phyloP scores from a whole-genome alignment of 2,797 vertebrate genomes.

The Dendrocincla tyrannina region DNA sequence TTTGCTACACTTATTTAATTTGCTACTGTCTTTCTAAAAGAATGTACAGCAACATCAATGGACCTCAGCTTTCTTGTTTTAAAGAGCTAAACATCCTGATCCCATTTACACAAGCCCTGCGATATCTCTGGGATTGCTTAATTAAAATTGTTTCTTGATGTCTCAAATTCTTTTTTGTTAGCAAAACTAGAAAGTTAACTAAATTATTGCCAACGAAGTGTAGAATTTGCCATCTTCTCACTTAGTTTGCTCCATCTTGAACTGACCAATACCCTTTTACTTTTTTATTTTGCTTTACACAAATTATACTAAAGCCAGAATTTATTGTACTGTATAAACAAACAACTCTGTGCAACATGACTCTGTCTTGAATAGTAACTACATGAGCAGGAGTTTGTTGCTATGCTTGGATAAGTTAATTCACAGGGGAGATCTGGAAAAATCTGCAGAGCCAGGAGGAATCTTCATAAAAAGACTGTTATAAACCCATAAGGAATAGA shows the following conservation, averaged over 20 bases:
- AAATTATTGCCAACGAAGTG: not conserved
- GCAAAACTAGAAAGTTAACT: not conserved
- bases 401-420: not conserved
- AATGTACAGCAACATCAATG: not conserved
- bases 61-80: not conserved
- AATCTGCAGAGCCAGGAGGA: not conserved
- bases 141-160: not conserved
- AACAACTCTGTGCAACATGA: not conserved
- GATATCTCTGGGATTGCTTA: not conserved
- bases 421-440: not conserved
- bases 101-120: not conserved
- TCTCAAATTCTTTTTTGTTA: not conserved
- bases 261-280: not conserved
- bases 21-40: not conserved
- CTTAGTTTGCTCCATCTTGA: not conserved
- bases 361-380: not conserved
- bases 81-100: not conserved
- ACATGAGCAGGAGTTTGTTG: not conserved
- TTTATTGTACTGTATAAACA: not conserved
- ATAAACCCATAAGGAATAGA: not conserved
- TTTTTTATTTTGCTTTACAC: not conserved
- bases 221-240: not conserved
- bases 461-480: not conserved
- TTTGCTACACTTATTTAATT: slow-evolving; percentile 32
- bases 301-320: not conserved